Evolutionary conservation across 1,140 invertebrate genomes (phyloP).

Genomic region (Bombus vancouverensis): DNA sequence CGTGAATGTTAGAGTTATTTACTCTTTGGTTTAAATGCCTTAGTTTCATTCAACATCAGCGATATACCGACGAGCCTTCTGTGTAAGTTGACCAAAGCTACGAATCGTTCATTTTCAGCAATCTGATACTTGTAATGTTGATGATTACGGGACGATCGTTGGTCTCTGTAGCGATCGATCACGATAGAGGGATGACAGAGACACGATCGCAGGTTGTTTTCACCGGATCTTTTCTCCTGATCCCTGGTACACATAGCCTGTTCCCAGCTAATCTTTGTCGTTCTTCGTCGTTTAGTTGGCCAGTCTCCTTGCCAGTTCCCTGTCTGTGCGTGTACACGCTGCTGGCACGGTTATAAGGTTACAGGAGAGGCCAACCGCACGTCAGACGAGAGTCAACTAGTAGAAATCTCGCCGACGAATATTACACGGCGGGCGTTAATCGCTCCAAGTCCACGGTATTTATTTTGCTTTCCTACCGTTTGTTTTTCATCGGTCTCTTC

Average conservation of each 20-base stretch:
- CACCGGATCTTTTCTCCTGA: neutral
- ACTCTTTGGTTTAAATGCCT: no score
- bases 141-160: no score
- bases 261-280: constrained; percentile 5
- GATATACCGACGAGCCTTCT: no score
- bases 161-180: no score
- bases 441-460: neutral
- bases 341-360: constrained; percentile 41
- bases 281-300: neutral
- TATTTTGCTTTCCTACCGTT: constrained; percentile 10
- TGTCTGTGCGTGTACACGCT: constrained; percentile 9
- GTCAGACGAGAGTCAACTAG: constrained; percentile 39
- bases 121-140: no score
- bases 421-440: constrained; percentile 48
- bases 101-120: no score
- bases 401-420: constrained; percentile 47
- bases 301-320: neutral
- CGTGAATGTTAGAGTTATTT: neutral
- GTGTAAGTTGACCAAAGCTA: no score
- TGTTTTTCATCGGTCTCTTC: neutral
- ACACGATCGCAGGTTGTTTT: neutral
- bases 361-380: constrained; percentile 38
- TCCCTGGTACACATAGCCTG: neutral
- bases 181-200: no score
- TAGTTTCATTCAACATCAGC: no score